Conservation (phyloP, 2,797 vertebrate genomes). For the Falco berigora region DNA sequence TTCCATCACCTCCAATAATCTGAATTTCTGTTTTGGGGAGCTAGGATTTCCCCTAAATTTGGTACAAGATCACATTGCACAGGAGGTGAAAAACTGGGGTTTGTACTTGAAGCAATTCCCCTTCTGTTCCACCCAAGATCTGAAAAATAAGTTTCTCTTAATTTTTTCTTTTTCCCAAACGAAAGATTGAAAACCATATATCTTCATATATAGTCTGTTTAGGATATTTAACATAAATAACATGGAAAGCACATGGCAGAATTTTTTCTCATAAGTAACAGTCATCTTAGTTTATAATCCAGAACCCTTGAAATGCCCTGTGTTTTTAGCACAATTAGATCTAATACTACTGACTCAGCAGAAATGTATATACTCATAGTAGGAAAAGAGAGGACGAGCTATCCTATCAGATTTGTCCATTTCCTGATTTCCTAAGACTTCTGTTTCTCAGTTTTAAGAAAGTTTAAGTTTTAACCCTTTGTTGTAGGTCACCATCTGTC, state of each 20-base stretch:
- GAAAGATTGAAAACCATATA: neutral
- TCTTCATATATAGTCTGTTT: neutral
- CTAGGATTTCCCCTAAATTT: neutral
- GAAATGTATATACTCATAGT: neutral
- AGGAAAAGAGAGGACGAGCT: neutral
- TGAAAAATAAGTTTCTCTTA: conserved; percentile 1
- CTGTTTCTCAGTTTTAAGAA: neutral
- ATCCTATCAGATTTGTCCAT: neutral
- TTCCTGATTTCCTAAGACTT: neutral
- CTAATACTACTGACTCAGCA: neutral
- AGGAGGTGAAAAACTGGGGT: conserved; percentile 22
- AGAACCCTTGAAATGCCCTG: neutral
- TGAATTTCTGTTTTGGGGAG: neutral
- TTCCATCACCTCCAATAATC: neutral
- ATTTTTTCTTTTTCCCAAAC: neutral
- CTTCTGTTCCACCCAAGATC: neutral
- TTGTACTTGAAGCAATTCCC: neutral
- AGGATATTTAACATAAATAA: neutral
- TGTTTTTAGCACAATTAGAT: neutral
- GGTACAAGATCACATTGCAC: neutral
- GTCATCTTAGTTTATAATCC: neutral
- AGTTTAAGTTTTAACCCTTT: neutral
- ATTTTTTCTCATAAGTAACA: neutral
- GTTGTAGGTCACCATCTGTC: neutral
- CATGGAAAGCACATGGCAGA: neutral